Evolutionary conservation across 1,140 invertebrate genomes (phyloP).

Genomic region (Parasteatoda tepidariorum): DNA sequence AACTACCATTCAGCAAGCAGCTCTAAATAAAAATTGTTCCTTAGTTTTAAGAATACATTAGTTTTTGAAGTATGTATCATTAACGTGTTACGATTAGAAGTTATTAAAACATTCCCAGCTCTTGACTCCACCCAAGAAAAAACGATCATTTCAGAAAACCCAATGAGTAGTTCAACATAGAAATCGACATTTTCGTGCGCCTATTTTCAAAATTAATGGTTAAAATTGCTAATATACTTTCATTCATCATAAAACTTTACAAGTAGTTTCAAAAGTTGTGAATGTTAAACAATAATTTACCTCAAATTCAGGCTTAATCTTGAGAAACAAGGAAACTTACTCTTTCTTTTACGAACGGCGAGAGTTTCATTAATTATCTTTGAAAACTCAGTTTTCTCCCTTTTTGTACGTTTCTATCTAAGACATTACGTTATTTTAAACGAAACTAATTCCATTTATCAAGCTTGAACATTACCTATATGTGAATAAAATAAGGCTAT

Average conservation of each 20-base stretch:
- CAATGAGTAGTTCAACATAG: neutral
- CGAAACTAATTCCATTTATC: slow-evolving; percentile 22
- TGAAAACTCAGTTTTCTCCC: neutral
- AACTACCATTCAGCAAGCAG: too few species aligned
- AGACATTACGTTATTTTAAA: neutral
- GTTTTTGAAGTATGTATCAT: too few species aligned
- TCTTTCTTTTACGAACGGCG: slow-evolving; percentile 33
- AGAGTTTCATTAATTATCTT: slow-evolving; percentile 17
- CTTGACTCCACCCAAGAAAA: too few species aligned
- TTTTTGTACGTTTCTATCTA: neutral
- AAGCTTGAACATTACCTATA: neutral
- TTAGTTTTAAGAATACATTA: too few species aligned
- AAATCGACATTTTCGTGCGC: neutral
- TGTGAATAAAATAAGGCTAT: neutral
- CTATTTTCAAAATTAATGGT: slow-evolving; percentile 13
- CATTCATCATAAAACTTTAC: slow-evolving; percentile 21
- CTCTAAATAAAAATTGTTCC: too few species aligned
- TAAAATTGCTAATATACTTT: slow-evolving; percentile 7
- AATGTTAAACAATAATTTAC: slow-evolving; percentile 22
- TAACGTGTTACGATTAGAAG: too few species aligned
- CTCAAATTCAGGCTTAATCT: slow-evolving; percentile 13
- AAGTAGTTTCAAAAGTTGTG: slow-evolving; percentile 15
- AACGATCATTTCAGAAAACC: neutral
- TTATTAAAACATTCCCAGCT: too few species aligned
- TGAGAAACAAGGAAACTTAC: slow-evolving; percentile 6